Evolutionary conservation across 2,113 vertebrate genomes (phyloP).

Genomic region (Carassius gibelio): DNA sequence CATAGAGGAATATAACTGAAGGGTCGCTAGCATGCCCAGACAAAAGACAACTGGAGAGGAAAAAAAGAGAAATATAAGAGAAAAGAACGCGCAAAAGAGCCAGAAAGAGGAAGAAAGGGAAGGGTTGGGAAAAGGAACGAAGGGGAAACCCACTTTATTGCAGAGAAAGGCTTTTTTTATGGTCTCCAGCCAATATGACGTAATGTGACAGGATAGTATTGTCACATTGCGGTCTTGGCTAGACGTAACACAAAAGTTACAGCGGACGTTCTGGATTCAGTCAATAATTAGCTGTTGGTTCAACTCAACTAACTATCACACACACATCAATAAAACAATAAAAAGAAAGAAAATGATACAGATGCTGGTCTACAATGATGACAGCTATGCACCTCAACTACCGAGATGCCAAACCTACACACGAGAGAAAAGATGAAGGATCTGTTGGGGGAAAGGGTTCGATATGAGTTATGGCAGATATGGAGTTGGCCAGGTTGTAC

Average conservation of each 20-base stretch:
- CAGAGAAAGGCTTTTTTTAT: slow-evolving; percentile 78
- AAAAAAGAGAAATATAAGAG: slow-evolving; percentile 69
- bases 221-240: slow-evolving; percentile 91
- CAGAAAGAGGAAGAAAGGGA: slow-evolving; percentile 66
- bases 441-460: slow-evolving; percentile 56
- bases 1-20: slow-evolving; percentile 86
- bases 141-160: slow-evolving; percentile 86
- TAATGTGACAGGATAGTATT: slow-evolving; percentile 85
- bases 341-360: slow-evolving; percentile 63
- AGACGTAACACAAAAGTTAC: slow-evolving; percentile 62
- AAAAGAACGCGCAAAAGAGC: slow-evolving; percentile 54
- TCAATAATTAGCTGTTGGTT: slow-evolving; percentile 61
- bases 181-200: slow-evolving; percentile 86
- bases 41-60: slow-evolving; percentile 79
- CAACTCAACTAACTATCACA: slow-evolving; percentile 65
- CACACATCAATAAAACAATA: slow-evolving; percentile 67
- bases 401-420: slow-evolving; percentile 74
- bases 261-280: slow-evolving; percentile 68
- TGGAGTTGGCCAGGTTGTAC: slow-evolving; percentile 49
- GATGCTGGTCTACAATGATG: slow-evolving; percentile 49
- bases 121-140: slow-evolving; percentile 67
- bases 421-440: slow-evolving; percentile 67
- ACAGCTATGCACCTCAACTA: slow-evolving; percentile 73
- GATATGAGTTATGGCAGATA: not conserved
- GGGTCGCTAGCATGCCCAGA: slow-evolving; percentile 87